Conservation (phyloP, 2,113 vertebrate species). For the Austrofundulus limnaeus region DNA sequence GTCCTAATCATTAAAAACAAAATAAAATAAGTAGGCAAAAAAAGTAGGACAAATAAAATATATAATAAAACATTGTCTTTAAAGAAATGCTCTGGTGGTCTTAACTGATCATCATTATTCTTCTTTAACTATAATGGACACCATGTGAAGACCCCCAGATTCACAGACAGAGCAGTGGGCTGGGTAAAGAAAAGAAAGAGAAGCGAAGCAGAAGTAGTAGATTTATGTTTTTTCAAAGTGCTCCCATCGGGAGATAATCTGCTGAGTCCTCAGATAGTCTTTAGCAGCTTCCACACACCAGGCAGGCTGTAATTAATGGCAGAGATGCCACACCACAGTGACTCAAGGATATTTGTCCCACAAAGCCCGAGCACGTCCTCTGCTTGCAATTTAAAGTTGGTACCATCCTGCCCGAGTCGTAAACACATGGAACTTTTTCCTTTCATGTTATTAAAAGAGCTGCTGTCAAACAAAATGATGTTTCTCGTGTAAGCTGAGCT, state of each 20-base stretch:
- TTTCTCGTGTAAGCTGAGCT: constrained; percentile 1
- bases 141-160: constrained; percentile 63
- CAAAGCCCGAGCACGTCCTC: constrained; percentile 32
- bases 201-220: constrained; percentile 48
- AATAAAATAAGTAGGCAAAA: too few relatives aligned
- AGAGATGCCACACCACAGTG: constrained; percentile 59
- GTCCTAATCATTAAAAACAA: too few relatives aligned
- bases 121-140: constrained; percentile 70
- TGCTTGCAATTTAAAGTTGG: constrained; percentile 34
- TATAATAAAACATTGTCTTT: too few relatives aligned
- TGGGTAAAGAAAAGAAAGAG: constrained; percentile 21
- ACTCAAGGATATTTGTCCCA: constrained; percentile 62
- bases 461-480: constrained; percentile 15
- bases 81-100: constrained; percentile 60
- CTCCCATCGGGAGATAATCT: constrained; percentile 73
- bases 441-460: neutral
- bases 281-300: constrained; percentile 58
- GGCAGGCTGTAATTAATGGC: constrained; percentile 69
- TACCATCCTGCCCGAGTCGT: neutral
- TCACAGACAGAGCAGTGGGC: constrained; percentile 26
- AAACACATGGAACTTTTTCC: neutral
- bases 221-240: constrained; percentile 67
- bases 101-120: constrained; percentile 57
- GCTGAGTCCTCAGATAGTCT: constrained; percentile 68
- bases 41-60: too few relatives aligned